Conservation (phyloP, 2,888 invertebrate genomes). For the Teinopalpus imperialis region DNA sequence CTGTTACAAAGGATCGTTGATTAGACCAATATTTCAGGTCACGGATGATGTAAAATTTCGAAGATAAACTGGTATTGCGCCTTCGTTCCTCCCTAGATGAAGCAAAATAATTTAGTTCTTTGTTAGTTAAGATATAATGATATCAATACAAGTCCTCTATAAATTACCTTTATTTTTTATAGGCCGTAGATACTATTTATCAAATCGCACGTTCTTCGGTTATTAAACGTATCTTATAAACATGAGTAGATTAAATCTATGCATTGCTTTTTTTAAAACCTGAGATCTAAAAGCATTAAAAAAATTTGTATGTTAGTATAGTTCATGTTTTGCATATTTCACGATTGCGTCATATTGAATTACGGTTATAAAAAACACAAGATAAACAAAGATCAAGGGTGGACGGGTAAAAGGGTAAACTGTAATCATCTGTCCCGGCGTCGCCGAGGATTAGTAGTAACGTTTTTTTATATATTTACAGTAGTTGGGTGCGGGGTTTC, state of each 20-base stretch:
- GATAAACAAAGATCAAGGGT: slow-evolving; percentile 42
- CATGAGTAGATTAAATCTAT: too few relatives aligned
- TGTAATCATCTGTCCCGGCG: slow-evolving; percentile 39
- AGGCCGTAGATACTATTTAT: too few relatives aligned
- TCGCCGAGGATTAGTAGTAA: slow-evolving; percentile 31
- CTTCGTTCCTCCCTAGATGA: slow-evolving; percentile 71
- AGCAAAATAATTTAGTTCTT: slow-evolving; percentile 32
- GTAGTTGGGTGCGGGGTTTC: slow-evolving; percentile 23
- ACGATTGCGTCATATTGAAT: slow-evolving; percentile 26
- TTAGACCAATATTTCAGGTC: slow-evolving; percentile 41
- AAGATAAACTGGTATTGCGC: slow-evolving; percentile 68
- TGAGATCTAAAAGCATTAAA: too few relatives aligned
- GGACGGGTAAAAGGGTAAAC: slow-evolving; percentile 45
- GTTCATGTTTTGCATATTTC: slow-evolving; percentile 16
- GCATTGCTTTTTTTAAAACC: too few relatives aligned
- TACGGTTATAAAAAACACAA: slow-evolving; percentile 35
- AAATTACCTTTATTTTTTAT: too few relatives aligned
- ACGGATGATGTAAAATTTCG: slow-evolving; percentile 51
- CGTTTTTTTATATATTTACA: slow-evolving; percentile 42
- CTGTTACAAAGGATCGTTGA: slow-evolving; percentile 31
- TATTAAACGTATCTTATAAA: too few relatives aligned
- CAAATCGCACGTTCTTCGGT: too few relatives aligned
- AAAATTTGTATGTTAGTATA: too few relatives aligned
- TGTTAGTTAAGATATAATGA: too few relatives aligned
- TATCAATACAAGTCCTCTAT: too few relatives aligned